Base-by-base conservation (phyloP, 1,140 invertebrate species). In the Agraylea sexmaculata region DNA sequence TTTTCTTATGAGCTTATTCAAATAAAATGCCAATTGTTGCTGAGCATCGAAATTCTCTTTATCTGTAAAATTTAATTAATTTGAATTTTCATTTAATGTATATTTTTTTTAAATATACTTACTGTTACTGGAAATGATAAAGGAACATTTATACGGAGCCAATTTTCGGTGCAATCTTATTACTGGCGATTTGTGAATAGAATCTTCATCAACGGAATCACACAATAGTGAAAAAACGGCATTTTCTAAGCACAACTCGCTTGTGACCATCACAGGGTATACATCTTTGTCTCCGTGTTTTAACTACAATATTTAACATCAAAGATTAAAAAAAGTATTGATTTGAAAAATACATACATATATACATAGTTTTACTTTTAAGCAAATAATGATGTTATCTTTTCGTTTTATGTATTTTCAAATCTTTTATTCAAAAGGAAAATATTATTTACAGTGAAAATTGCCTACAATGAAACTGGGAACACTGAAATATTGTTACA, bases 61-160 rank as follows among this genome's bases (percentile, higher is more conserved):
- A 51, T 50, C 53, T 53, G 41, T 21, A 53, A 50, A 28, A 18
- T 32, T 35, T 16, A 29, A 37, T 32, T 23, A 30, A 1, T 33
- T 21, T 37, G 8, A 40, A 29, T 43, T 29, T 37, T 30, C 39
- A 47, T 19, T 23, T 35, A 48, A 39, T 37, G 12, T 36, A 38
- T 4, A 38, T 27, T 25, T 44, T 8, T 20, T 16, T 39, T 19
- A 34, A 41, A 15, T 16, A 32, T 31, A 55, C 52, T 53, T 53
- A 70, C 66, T 54, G 55, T 51, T 39, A 43, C 48, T 46, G 18
- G 62, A 38, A 10, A 72, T 46, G 16, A 68, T 63, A 61, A 82
- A 77, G 27, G 69, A 69, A 30, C 77, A 70, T 69, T 81, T 82
- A 49, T 78, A 85, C 1, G 84, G 83, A 10, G 80, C 69, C 41